Base-by-base conservation (phyloP, 1,140 invertebrate species). In the Leptopilina clavipes region DNA sequence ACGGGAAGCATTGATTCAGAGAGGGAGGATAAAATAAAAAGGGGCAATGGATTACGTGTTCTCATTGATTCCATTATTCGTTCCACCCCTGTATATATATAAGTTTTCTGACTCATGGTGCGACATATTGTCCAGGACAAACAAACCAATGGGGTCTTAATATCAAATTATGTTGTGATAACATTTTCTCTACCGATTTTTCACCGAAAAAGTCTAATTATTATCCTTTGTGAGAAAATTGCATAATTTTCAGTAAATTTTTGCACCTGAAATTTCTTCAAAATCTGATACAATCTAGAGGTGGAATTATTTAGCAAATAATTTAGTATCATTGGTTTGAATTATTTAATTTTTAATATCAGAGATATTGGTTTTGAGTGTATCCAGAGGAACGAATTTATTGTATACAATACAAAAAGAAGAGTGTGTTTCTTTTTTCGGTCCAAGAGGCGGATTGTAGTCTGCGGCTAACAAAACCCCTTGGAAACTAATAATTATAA, bases 401-500 rank as follows among this genome's bases (percentile, higher is more conserved):
- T 40, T 31, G 6, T 31, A 31, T 31, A 31, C 45, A 45, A n/a
- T 52, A 76, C 73, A 78, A 80, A 75, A 79, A 72, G 77, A 78
- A 77, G 73, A 74, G 72, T 78, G 78, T 40, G 2, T 40, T 40
- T 40, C 78, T 79, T 79, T 77, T 77, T 80, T 77, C 81, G 79
- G 79, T 83, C 81, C 80, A 81, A 80, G 82, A 81, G 83, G 81
- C 78, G 77, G 76, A 77, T 79, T 59, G 12, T 37, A 81, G 76
- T 79, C 81, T 76, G 37, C 37, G 79, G 77, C 75, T 75, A n/a
- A 80, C 78, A 83, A 83, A 48, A 71, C 75, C 73, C 72, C 79
- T 78, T 70, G 76, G 76, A 76, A 79, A 81, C 78, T 79, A 80
- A 78, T 79, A 81, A 84, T 82, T 84, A 84, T 80, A 72, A 76